phyloP scores from a whole-genome alignment of 2,888 invertebrate genomes.

The Drosophila multiciliata region DNA sequence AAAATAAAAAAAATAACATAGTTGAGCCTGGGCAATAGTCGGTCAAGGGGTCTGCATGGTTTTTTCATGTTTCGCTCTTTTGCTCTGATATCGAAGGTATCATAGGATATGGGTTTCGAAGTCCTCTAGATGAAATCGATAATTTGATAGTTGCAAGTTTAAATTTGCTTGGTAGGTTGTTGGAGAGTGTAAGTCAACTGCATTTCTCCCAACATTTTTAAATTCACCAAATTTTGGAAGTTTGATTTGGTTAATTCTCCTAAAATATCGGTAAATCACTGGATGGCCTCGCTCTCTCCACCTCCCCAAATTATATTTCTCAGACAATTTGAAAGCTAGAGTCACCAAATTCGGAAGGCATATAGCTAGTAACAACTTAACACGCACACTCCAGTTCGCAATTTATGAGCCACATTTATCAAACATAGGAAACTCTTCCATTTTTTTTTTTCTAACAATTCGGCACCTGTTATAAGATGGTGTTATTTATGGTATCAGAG shows the following conservation, averaged over 20 bases:
- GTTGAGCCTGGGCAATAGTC: conserved; percentile 23
- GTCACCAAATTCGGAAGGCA: background rate
- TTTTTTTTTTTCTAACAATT: background rate
- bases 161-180: background rate
- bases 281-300: too few relatives aligned
- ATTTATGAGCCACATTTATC: background rate
- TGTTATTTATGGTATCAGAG: background rate
- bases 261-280: too few relatives aligned
- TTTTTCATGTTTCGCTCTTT: background rate
- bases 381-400: too few relatives aligned
- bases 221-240: too few relatives aligned
- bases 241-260: too few relatives aligned
- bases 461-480: background rate
- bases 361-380: background rate
- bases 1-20: conserved; percentile 22
- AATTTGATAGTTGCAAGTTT: background rate
- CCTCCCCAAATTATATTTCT: too few relatives aligned
- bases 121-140: background rate
- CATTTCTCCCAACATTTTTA: too few relatives aligned
- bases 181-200: too few relatives aligned
- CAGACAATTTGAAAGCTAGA: background rate
- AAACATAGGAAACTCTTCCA: background rate
- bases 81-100: background rate
- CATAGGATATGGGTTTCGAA: background rate
- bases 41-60: conserved; percentile 16